Evolutionary conservation across 2,888 invertebrate species (phyloP), one percentile per base, ranked within the genome.

Genomic region (Volucella bombylans): DNA sequence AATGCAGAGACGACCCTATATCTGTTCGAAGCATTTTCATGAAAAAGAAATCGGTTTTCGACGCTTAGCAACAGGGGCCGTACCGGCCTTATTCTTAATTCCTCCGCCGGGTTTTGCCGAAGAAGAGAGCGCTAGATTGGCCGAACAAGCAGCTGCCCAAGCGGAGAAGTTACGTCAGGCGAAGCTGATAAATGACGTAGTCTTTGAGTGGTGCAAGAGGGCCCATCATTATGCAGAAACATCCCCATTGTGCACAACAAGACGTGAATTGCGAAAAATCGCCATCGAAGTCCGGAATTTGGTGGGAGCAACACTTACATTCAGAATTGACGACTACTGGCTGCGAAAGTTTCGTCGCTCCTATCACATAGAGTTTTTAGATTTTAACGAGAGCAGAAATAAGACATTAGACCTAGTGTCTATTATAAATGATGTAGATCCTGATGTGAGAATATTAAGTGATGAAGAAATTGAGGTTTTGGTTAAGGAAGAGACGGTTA

Each of bases 1-100:
- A 43, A 88, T 89, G 0, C 90, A 90, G 23, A 89, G 90, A 54
- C 90, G 90, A 61, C 90, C 90, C 0, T 91, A 91, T 0, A 90
- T 91, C 1, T 91, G 90, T 47, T 91, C 90, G 1, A 68, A 88
- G 8, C 90, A 91, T 82, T 91, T 91, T 67, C 88, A 89, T 81
- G 88, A 90, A 3, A 89, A 89, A 67, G 88, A 89, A 31, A 87
- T 91, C 23, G 91, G 90, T 0, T 90, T 90, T 0, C 87, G 90
- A 0, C 87, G 90, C 0, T 86, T 91, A n/a, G 90, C 90, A 12
- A 88, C 88, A n/a, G 90, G 90, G 67, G 90, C 90, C 0, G 62
- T 91, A 57, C 90, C 90, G 41, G 88, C 90, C 1, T 62, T 90
- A 23, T 88, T 88, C 0, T 68, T 91, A 38, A 89, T 89, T 62